Evolutionary conservation across 2,888 invertebrate species (phyloP).

Genomic region (Hypercompe scribonia): DNA sequence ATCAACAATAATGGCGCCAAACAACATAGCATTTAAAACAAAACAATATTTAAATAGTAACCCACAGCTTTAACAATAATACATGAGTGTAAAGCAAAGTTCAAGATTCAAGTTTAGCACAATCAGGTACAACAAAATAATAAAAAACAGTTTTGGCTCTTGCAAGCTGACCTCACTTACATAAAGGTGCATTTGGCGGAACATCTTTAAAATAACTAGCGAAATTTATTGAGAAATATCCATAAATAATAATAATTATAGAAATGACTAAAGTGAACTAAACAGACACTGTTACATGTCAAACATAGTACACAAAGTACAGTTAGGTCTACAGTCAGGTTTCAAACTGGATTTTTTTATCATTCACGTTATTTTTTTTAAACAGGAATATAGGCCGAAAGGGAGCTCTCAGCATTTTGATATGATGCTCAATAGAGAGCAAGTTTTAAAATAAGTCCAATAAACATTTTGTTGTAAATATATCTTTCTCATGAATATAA

Average conservation of each 20-base stretch:
- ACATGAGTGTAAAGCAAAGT: slow-evolving; percentile 42
- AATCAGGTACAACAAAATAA: slow-evolving; percentile 52
- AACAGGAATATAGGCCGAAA: not conserved
- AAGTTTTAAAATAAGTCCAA: not conserved
- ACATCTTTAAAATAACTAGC: slow-evolving; percentile 28
- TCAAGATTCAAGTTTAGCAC: slow-evolving; percentile 37
- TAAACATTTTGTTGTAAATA: not conserved
- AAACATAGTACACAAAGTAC: too few relatives aligned
- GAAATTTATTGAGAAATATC: slow-evolving; percentile 7
- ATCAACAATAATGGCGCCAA: slow-evolving; percentile 30
- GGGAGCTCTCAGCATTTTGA: not conserved
- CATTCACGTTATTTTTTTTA: not conserved
- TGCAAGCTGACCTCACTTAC: slow-evolving; percentile 47
- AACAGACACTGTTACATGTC: too few relatives aligned
- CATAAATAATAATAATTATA: not conserved
- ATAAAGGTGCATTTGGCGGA: slow-evolving; percentile 55
- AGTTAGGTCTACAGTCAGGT: not conserved
- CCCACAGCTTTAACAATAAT: slow-evolving; percentile 45
- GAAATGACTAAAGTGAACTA: not conserved
- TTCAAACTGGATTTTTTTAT: not conserved
- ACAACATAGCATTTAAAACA: slow-evolving; percentile 44
- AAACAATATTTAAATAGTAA: slow-evolving; percentile 49
- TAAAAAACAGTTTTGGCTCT: slow-evolving; percentile 54
- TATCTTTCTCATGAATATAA: not conserved
- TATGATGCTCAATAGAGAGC: not conserved